These are phyloP conservation scores for Electrona antarctica DNA, from an alignment of 2,113 vertebrate genomes.

Conservation along the genomic window DNA sequence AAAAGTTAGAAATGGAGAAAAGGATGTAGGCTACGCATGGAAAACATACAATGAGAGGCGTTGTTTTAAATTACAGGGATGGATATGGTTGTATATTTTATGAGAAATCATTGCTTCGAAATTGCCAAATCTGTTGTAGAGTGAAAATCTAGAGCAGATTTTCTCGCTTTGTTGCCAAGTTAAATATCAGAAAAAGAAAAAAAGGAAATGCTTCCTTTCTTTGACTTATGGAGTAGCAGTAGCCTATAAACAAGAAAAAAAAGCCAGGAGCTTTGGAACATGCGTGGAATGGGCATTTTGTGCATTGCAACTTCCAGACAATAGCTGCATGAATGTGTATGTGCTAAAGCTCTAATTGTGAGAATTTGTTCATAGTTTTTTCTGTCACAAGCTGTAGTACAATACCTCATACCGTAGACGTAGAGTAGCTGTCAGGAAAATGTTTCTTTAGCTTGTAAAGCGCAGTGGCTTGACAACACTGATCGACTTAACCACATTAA, in stretches of 20 bases:
- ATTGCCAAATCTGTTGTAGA: constrained; percentile 6
- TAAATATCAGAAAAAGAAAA: constrained; percentile 32
- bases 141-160: constrained; percentile 19
- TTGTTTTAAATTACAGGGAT: constrained; percentile 20
- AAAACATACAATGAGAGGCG: constrained; percentile 23
- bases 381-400: constrained; percentile 49
- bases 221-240: constrained; percentile 10
- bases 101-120: constrained; percentile 18
- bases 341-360: constrained; percentile 60
- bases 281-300: constrained; percentile 38
- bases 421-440: constrained; percentile 38
- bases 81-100: constrained; percentile 9
- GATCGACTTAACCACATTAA: constrained; percentile 2
- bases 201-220: constrained; percentile 19
- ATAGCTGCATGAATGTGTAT: constrained; percentile 74
- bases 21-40: constrained; percentile 52
- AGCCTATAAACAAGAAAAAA: constrained; percentile 24
- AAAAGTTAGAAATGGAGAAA: constrained; percentile 43
- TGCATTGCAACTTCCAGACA: constrained; percentile 62
- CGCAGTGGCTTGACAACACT: constrained; percentile 19
- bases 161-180: constrained; percentile 21
- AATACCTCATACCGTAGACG: constrained; percentile 29
- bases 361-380: constrained; percentile 49
- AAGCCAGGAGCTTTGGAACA: constrained; percentile 11
- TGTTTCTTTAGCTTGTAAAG: constrained; percentile 25